Base-by-base conservation (phyloP, 1,140 invertebrate species). In the Neotoxoptera formosana region DNA sequence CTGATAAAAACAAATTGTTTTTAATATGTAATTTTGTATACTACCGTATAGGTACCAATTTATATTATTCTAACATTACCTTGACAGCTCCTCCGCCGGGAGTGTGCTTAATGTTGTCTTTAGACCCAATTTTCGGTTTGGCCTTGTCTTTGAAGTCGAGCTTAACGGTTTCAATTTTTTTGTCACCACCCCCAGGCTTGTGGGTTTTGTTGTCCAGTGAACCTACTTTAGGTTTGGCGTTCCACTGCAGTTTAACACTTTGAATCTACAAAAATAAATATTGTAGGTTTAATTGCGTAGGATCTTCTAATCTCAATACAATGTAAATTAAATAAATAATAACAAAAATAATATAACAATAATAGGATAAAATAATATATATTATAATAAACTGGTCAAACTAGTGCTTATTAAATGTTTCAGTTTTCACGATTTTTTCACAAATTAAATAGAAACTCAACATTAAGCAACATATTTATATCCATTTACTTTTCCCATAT, bases 141-240 rank as follows among this genome's bases (percentile, higher is more conserved):
- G 98, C 98, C 95, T 98, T 98, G 86, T 98, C 97, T 95, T 98
- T 98, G 95, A 99, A 99, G 94, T 98, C 97, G 93, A 99, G 95
- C 95, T 98, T 99, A 11, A 98, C 96, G 1, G 97, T 97, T 95
- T 98, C 97, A 86, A 99, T 98, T 96, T 99, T 99, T 95, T 98
- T 98, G 94, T 98, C 97, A 48, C 98, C 98, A 51, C 98, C 98
- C 60, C 98, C 98, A 3, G 98, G 98, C 95, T 97, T 98, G 95
- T 99, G 97, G 9, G 97, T 96, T n/a, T 98, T 96, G 95, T 99
- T 99, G n/a, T 99, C 98, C 94, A 99, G 95, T 1, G 98, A 99
- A 48, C 98, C 98, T 93, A 99, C 96, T 96, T 99, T 99, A 36
- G 98, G 97, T 95, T 98, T 98, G 1, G 98, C 98, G 94, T 98